These are phyloP conservation scores for Lacanobia oleracea DNA, from an alignment of 2,888 invertebrate genomes.

Conservation along the genomic window DNA sequence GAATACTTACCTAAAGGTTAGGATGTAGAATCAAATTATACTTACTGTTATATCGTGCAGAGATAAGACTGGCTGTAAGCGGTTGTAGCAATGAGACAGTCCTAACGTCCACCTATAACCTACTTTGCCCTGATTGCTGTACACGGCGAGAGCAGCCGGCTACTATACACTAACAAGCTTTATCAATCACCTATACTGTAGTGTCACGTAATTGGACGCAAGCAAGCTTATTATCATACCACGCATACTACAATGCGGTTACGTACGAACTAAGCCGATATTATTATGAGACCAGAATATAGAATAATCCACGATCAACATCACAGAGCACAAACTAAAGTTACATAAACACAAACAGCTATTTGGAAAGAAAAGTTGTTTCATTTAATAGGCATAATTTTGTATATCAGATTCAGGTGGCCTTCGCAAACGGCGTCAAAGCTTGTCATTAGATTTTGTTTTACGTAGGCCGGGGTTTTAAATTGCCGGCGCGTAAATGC, in stretches of 20 bases:
- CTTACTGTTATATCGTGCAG: neutral
- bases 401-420: slow-evolving; percentile 60
- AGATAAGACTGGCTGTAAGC: slow-evolving; percentile 7
- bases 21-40: neutral
- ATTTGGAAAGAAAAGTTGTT: slow-evolving; percentile 44
- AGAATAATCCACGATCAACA: slow-evolving; percentile 8
- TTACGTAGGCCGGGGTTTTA: slow-evolving; percentile 44
- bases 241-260: slow-evolving; percentile 7
- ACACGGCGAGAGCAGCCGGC: slow-evolving; percentile 30
- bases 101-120: slow-evolving; percentile 7
- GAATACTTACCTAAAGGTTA: neutral
- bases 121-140: slow-evolving; percentile 39
- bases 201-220: slow-evolving; percentile 46
- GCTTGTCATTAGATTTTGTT: slow-evolving; percentile 65
- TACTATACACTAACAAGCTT: slow-evolving; percentile 54
- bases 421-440: slow-evolving; percentile 61
- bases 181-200: slow-evolving; percentile 50
- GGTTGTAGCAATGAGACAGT: slow-evolving; percentile 17
- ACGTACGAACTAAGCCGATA: neutral
- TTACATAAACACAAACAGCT: slow-evolving; percentile 11
- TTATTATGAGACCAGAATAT: neutral
- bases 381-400: slow-evolving; percentile 58
- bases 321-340: slow-evolving; percentile 18
- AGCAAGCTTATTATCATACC: slow-evolving; percentile 29
- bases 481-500: slow-evolving; percentile 53